Evolutionary conservation across 2,888 invertebrate species (phyloP).

Genomic region (Drosophila prostipennis): DNA sequence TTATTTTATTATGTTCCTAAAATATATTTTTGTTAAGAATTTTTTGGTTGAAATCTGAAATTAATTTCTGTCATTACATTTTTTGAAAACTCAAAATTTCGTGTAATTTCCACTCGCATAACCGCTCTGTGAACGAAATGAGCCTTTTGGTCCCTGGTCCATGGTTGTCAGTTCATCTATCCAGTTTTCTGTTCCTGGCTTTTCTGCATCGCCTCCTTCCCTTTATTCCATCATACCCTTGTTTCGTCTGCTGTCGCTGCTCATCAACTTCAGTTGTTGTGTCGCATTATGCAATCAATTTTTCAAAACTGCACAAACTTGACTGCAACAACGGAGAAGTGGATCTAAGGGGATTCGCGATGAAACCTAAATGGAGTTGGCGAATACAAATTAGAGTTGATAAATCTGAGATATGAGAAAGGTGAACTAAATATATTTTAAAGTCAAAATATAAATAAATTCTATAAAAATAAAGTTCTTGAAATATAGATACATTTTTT

Average conservation of each 20-base stretch:
- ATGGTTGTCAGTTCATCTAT: conserved; percentile 30
- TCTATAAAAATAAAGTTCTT: too few species aligned
- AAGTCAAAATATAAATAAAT: not conserved
- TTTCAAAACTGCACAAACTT: conserved; percentile 52
- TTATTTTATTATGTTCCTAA: too few species aligned
- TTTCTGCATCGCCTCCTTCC: conserved; percentile 1
- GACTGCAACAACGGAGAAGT: conserved; percentile 16
- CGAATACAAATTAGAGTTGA: not conserved
- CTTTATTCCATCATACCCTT: conserved; percentile 9
- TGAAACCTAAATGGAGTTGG: conserved; percentile 4
- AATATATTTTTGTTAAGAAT: too few species aligned
- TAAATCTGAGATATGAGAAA: too few species aligned
- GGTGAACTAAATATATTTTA: not conserved
- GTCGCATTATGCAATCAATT: conserved; percentile 71
- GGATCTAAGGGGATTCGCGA: conserved; percentile 1
- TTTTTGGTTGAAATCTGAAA: too few species aligned
- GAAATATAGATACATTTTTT: too few species aligned
- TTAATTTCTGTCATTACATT: too few species aligned
- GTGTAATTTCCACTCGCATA: conserved; percentile 2
- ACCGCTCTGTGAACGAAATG: not conserved
- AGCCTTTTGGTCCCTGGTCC: not conserved
- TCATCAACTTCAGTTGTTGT: conserved; percentile 56
- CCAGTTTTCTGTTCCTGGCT: conserved; percentile 16
- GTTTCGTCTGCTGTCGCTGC: conserved; percentile 41
- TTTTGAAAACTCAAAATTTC: not conserved